phyloP scores from a whole-genome alignment of 2,888 invertebrate species.

The Griposia aprilina region DNA sequence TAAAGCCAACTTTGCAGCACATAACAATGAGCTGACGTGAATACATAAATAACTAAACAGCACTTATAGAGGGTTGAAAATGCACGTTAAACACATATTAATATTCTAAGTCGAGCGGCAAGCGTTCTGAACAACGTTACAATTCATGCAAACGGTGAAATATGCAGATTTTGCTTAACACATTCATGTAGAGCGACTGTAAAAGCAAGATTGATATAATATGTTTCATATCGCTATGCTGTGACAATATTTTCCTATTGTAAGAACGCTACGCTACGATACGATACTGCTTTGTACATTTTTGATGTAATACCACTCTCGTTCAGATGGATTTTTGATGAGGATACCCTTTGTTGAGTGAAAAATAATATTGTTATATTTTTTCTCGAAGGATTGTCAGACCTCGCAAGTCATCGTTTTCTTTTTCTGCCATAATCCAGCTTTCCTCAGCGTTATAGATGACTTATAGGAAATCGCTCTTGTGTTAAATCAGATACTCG shows the following conservation, averaged over 20 bases:
- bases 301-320: constrained; percentile 44
- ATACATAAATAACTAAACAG: constrained; percentile 50
- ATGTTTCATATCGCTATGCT: constrained; percentile 7
- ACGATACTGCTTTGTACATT: constrained; percentile 26
- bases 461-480: background rate
- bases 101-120: constrained; percentile 51
- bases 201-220: constrained; percentile 47
- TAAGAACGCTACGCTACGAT: background rate
- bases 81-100: constrained; percentile 52
- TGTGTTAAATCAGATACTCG: background rate
- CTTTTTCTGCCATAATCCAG: background rate
- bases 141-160: constrained; percentile 63
- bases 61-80: constrained; percentile 46
- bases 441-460: background rate
- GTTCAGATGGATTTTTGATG: constrained; percentile 49
- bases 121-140: constrained; percentile 55
- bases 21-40: constrained; percentile 34
- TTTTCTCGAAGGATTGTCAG: constrained; percentile 7
- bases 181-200: constrained; percentile 49
- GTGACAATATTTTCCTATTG: too few species aligned
- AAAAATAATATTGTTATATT: constrained; percentile 44
- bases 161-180: constrained; percentile 59
- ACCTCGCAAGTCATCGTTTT: constrained; percentile 41
- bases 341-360: constrained; percentile 41
- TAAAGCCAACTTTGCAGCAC: constrained; percentile 27